Evolutionary conservation across 2,888 invertebrate species (phyloP).

Genomic region (Busseola fusca): DNA sequence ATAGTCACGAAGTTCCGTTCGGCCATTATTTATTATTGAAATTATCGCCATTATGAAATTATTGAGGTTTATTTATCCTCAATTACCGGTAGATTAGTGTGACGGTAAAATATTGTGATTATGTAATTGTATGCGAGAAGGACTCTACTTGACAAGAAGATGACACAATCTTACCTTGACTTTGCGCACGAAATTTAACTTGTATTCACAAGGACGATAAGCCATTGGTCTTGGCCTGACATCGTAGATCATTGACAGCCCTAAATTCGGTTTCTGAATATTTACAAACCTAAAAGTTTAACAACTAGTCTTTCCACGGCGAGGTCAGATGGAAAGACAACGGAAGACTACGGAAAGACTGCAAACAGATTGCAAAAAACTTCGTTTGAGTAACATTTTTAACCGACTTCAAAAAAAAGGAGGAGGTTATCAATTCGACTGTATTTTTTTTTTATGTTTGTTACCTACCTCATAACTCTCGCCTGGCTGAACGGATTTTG

Average conservation of each 20-base stretch:
- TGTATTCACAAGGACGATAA: background rate
- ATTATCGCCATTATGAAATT: conserved; percentile 50
- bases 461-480: too few relatives aligned
- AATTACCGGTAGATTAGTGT: conserved; percentile 25
- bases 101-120: conserved; percentile 25
- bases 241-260: background rate
- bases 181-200: background rate
- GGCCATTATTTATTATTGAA: conserved; percentile 52
- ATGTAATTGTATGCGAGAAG: background rate
- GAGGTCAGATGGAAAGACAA: background rate
- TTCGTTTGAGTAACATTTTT: too few relatives aligned
- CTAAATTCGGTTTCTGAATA: too few relatives aligned
- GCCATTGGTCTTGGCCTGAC: background rate
- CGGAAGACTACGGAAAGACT: background rate
- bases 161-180: conserved; percentile 13
- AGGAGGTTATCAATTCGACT: too few relatives aligned
- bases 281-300: background rate
- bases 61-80: conserved; percentile 40
- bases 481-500: too few relatives aligned
- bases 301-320: background rate
- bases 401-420: too few relatives aligned
- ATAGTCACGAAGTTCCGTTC: conserved; percentile 54
- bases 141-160: background rate
- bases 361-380: too few relatives aligned
- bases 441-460: too few relatives aligned